phyloP scores from a whole-genome alignment of 1,140 invertebrate species.

The Eciton burchellii region DNA sequence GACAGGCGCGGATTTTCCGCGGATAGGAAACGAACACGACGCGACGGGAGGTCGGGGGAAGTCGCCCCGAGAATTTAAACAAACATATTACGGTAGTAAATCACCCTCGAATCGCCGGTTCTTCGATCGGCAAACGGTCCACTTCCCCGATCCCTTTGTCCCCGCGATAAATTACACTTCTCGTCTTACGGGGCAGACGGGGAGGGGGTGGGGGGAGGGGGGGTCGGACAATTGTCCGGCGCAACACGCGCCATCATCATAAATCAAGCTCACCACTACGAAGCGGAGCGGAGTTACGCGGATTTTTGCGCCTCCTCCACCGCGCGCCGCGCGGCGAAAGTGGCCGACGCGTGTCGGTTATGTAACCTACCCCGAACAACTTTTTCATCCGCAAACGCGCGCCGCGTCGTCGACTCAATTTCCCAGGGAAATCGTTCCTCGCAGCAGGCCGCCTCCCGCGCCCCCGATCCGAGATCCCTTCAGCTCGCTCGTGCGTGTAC shows the following conservation, averaged over 20 bases:
- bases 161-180: constrained; percentile 62
- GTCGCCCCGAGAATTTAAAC: constrained; percentile 61
- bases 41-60: constrained; percentile 30
- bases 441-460: constrained; percentile 10
- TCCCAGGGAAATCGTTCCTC: constrained; percentile 57
- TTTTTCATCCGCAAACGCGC: constrained; percentile 51
- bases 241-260: constrained; percentile 68
- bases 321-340: neutral
- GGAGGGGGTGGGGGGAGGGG: too few relatives aligned
- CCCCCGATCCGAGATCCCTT: constrained; percentile 10
- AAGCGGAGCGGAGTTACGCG: constrained; percentile 37
- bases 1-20: constrained; percentile 2
- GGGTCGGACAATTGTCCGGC: constrained; percentile 54
- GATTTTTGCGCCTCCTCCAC: constrained; percentile 52
- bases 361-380: constrained; percentile 49
- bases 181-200: constrained; percentile 63
- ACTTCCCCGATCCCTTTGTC: constrained; percentile 62
- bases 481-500: constrained; percentile 12
- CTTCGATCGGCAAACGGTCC: constrained; percentile 61
- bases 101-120: constrained; percentile 56
- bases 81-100: constrained; percentile 64
- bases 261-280: constrained; percentile 59
- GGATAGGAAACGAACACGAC: constrained; percentile 15
- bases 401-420: constrained; percentile 44
- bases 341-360: constrained; percentile 51